Percentiles rank a stretch among this genome's conserved stretches.
Evolutionary conservation across 1,140 invertebrate genomes (phyloP).

Genomic region (Atta colombica): DNA sequence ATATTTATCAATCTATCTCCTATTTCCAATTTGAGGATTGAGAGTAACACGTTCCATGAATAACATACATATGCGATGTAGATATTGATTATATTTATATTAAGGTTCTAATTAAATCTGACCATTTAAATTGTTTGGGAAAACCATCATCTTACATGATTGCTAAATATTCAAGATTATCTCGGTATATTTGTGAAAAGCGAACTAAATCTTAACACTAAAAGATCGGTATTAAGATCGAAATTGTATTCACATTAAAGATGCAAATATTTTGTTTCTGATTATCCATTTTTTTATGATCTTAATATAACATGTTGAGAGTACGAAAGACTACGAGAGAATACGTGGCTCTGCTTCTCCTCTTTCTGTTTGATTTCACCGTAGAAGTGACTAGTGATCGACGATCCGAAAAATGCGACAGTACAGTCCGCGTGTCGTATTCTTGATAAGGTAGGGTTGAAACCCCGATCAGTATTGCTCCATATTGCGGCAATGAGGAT

Average conservation of each 20-base stretch:
- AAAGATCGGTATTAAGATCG: background rate
- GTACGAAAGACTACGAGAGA: constrained; percentile 38
- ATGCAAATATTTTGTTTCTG: background rate
- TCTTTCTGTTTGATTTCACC: constrained; percentile 22
- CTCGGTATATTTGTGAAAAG: background rate
- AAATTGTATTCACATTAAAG: background rate
- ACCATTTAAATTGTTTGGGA: background rate
- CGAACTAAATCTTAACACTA: background rate
- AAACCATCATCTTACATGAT: background rate
- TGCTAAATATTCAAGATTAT: background rate
- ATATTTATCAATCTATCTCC: background rate
- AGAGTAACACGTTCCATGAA: constrained; percentile 13
- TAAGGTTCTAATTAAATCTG: constrained; percentile 5
- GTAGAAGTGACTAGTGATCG: constrained; percentile 31
- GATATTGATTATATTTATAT: background rate
- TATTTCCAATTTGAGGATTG: background rate
- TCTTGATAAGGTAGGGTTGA: constrained; percentile 71
- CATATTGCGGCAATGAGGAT: constrained; percentile 34
- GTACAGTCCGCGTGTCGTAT: constrained; percentile 46
- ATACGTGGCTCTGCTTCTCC: constrained; percentile 54
- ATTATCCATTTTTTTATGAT: background rate
- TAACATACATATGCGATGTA: background rate
- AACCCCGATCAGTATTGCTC: constrained; percentile 64
- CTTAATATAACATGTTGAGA: background rate
- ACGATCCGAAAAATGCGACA: constrained; percentile 7